These are phyloP conservation scores for Melieria picta DNA, from an alignment of 2,888 invertebrate genomes.

Conservation along the genomic window DNA sequence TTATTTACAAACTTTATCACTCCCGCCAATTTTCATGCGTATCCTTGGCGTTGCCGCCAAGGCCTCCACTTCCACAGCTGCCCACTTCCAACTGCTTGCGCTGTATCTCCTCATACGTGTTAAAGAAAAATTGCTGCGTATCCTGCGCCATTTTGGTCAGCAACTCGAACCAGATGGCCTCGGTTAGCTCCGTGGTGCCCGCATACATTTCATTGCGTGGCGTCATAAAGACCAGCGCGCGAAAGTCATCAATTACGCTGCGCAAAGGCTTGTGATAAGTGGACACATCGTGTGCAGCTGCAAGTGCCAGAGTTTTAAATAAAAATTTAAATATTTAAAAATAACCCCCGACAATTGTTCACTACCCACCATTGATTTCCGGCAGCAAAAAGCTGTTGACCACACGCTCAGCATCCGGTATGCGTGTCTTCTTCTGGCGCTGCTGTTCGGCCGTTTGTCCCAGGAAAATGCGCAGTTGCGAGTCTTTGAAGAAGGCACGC, in stretches of 20 bases:
- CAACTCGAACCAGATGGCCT: slow-evolving; percentile 57
- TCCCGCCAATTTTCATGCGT: slow-evolving; percentile 44
- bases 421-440: slow-evolving; percentile 46
- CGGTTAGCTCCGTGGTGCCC: slow-evolving; percentile 51
- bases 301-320: not conserved
- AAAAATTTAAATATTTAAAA: not conserved
- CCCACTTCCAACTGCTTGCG: slow-evolving; percentile 45
- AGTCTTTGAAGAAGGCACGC: slow-evolving; percentile 51
- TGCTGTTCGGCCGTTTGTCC: slow-evolving; percentile 48
- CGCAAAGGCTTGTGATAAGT: slow-evolving; percentile 48
- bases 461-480: slow-evolving; percentile 52
- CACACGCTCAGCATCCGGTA: slow-evolving; percentile 43
- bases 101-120: slow-evolving; percentile 53
- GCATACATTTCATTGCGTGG: slow-evolving; percentile 54
- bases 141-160: slow-evolving; percentile 50
- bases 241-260: slow-evolving; percentile 48
- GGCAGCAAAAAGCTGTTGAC: slow-evolving; percentile 54
- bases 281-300: slow-evolving; percentile 41
- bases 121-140: slow-evolving; percentile 55
- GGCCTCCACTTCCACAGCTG: slow-evolving; percentile 20
- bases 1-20: slow-evolving; percentile 20
- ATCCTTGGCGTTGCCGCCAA: slow-evolving; percentile 40
- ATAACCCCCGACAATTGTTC: not conserved
- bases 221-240: slow-evolving; percentile 57
- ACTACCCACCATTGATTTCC: slow-evolving; percentile 45